Evolutionary conservation across 2,888 invertebrate species (phyloP).

Genomic region (Latrodectus hesperus): DNA sequence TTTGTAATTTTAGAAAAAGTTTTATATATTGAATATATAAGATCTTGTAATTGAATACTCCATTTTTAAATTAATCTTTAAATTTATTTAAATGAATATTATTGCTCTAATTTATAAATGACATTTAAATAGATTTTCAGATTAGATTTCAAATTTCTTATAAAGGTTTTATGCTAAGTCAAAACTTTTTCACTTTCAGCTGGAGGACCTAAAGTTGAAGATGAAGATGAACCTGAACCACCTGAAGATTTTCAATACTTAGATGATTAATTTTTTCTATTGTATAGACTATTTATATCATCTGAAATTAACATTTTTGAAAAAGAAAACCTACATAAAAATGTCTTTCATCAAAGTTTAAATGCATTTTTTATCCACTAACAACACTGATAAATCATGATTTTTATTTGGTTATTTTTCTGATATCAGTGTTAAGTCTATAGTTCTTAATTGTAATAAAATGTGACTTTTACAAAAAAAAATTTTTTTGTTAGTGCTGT

Average conservation of each 20-base stretch:
- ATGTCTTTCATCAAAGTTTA: slow-evolving; percentile 29
- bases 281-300: slow-evolving; percentile 54
- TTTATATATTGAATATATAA: too few relatives aligned
- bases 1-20: too few relatives aligned
- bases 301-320: slow-evolving; percentile 42
- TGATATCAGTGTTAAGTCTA: too few relatives aligned
- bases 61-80: not conserved
- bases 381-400: too few relatives aligned
- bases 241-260: slow-evolving; percentile 98
- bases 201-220: slow-evolving; percentile 78
- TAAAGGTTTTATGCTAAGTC: not conserved
- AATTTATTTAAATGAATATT: too few relatives aligned
- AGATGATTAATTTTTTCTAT: slow-evolving; percentile 78
- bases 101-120: too few relatives aligned
- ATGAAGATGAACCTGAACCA: slow-evolving; percentile 96
- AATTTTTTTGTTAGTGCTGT: too few relatives aligned
- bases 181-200: slow-evolving; percentile 71
- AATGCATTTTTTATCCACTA: not conserved
- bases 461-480: too few relatives aligned
- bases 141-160: not conserved
- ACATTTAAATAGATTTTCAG: too few relatives aligned
- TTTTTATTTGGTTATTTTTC: too few relatives aligned
- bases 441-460: too few relatives aligned
- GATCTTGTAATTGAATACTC: too few relatives aligned
- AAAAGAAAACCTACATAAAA: slow-evolving; percentile 25